These are phyloP conservation scores for Panthera leo DNA, from an alignment of 2,113 vertebrate genomes.

Conservation along the genomic window DNA sequence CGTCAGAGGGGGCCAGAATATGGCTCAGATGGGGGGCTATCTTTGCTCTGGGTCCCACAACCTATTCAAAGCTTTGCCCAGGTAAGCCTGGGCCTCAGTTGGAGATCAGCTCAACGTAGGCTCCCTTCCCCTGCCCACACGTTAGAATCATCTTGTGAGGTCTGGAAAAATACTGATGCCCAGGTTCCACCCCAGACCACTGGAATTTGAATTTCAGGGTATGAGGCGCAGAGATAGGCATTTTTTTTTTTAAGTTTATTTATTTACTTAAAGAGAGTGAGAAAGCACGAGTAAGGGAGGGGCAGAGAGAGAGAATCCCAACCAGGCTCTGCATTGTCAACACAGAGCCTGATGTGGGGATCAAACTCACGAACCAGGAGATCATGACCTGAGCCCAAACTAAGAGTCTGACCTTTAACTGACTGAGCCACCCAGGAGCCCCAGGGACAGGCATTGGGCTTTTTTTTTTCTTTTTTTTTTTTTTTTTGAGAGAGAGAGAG, in stretches of 20 bases:
- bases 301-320: too few relatives aligned
- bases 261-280: too few relatives aligned
- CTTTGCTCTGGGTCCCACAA: not conserved
- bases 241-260: not conserved
- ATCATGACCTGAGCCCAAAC: too few relatives aligned
- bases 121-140: not conserved
- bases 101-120: not conserved
- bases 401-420: too few relatives aligned
- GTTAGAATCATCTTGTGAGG: not conserved
- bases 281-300: too few relatives aligned
- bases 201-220: not conserved
- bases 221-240: not conserved
- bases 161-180: not conserved
- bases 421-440: too few relatives aligned
- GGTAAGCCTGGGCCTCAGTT: not conserved
- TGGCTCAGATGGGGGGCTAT: not conserved
- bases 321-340: too few relatives aligned
- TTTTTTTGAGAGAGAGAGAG: not conserved
- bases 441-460: too few relatives aligned
- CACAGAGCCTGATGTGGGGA: too few relatives aligned
- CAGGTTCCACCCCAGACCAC: not conserved
- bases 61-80: not conserved
- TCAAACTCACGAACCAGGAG: too few relatives aligned
- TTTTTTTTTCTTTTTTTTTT: not conserved
- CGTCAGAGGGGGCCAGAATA: not conserved